Evolutionary conservation across 2,113 vertebrate species (phyloP).

Genomic region (Choloepus hoffmanni): DNA sequence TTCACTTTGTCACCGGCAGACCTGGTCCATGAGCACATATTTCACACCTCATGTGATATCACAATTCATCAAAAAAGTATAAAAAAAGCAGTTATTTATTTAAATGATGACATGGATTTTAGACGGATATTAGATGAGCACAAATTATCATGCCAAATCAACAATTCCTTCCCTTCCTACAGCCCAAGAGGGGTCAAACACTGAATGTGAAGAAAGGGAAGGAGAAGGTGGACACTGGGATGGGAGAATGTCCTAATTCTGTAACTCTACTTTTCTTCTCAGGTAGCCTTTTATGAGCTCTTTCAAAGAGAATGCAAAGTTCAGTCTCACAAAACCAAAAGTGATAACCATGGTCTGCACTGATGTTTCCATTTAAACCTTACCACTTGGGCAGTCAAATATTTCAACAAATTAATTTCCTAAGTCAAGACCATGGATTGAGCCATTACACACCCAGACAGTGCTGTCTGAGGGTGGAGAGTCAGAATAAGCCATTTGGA

Average conservation of each 20-base stretch:
- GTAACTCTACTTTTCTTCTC: neutral
- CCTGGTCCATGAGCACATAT: slow-evolving; percentile 60
- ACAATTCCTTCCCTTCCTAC: neutral
- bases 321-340: neutral
- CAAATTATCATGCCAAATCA: neutral
- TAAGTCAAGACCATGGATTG: accelerated
- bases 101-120: slow-evolving; percentile 15
- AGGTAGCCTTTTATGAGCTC: neutral
- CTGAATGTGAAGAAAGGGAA: neutral
- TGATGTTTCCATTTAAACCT: neutral
- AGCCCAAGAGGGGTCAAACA: neutral
- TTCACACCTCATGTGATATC: slow-evolving; percentile 82
- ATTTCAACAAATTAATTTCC: neutral
- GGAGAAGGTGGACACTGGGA: neutral
- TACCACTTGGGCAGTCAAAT: neutral
- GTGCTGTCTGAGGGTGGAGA: accelerated
- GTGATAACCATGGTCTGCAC: accelerated
- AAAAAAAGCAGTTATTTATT: slow-evolving; percentile 77
- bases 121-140: neutral
- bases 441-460: accelerated
- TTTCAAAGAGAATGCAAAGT: neutral
- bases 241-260: neutral
- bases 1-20: slow-evolving; percentile 73
- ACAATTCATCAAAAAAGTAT: slow-evolving; percentile 61
- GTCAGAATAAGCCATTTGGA: accelerated